Evolutionary conservation across 1,140 invertebrate genomes (phyloP), one percentile per base, ranked within the genome.

Genomic region (Onthophagus taurus): DNA sequence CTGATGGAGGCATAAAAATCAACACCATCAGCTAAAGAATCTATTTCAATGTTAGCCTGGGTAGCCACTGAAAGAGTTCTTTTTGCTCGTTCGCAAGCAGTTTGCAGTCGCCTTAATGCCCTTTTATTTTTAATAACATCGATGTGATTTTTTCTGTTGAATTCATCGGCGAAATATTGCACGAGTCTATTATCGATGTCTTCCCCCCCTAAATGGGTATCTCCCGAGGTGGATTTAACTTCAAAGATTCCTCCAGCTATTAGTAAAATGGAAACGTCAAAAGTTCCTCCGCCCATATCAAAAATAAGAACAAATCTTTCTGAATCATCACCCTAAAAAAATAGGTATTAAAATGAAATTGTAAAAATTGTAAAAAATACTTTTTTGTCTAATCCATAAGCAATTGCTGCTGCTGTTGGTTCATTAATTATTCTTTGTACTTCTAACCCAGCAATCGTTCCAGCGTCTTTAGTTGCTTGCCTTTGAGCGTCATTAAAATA

Each of bases 171-270:
- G 45, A 83, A 76, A 63, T 90, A 81, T 48, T 85, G 81, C 0
- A 95, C 85, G 69, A 96, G 72, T 29, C 89, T 67, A 58, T 84
- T 83, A 57, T 93, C 78, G 44, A 75, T 89, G 72, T 83, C 81
- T 65, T 83, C 80, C 2, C 82, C 82, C 6, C 82, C 82, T 31
- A 85, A 66, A 59, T 73, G 71, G 2, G 72, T 75, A 48, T 75
- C 71, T 7, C 74, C 74, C 1, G 76, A 74, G 4, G 79, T 81
- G 0, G 78, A 61, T 57, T 72, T 72, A 0, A 81, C 63, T 26
- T 65, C 61, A 29, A 67, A 60, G 21, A 80, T 64, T 49, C 80
- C 75, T 44, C 77, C 77, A 44, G 78, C 77, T 58, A 85, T 80
- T 23, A 75, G 72, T 13, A 85, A 59, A 36, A 85, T 74, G 2